Evolutionary conservation across 2,113 vertebrate species (phyloP).

Genomic region (Chaetops frenatus): DNA sequence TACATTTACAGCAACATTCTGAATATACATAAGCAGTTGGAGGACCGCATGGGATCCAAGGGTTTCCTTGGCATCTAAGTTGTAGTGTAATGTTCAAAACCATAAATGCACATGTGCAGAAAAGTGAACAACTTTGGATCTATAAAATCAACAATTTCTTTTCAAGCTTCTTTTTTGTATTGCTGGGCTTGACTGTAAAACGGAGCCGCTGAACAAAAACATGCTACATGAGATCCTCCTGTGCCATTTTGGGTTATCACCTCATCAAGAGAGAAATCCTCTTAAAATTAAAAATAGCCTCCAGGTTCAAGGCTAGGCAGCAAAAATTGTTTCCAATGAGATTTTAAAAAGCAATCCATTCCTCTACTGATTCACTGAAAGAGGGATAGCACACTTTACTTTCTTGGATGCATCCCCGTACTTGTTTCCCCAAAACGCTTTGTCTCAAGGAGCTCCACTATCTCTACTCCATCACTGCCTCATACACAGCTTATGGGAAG

Average conservation of each 20-base stretch:
- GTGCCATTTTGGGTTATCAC: not conserved
- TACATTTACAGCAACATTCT: not conserved
- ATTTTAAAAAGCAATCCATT: not conserved
- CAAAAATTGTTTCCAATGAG: not conserved
- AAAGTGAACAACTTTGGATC: not conserved
- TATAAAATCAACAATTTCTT: not conserved
- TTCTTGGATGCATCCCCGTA: not conserved
- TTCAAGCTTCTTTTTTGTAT: not conserved
- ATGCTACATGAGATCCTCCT: not conserved
- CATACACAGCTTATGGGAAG: not conserved
- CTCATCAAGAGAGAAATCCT: conserved; percentile 7
- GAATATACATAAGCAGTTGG: not conserved
- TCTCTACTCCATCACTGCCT: not conserved
- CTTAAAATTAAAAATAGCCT: conserved; percentile 4
- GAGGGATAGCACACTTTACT: not conserved
- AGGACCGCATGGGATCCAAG: not conserved
- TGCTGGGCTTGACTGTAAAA: not conserved
- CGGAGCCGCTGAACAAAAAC: not conserved
- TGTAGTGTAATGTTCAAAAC: not conserved
- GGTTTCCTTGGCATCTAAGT: not conserved
- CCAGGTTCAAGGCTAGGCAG: not conserved
- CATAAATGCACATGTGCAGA: not conserved
- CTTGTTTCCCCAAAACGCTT: not conserved
- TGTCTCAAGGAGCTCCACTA: accelerated
- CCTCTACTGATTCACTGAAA: not conserved